A percentile compares a stretch with the other conserved stretches of the same genome.
Evolutionary conservation across 2,797 vertebrate species (phyloP).

Genomic region (Aeoliscus strigatus): DNA sequence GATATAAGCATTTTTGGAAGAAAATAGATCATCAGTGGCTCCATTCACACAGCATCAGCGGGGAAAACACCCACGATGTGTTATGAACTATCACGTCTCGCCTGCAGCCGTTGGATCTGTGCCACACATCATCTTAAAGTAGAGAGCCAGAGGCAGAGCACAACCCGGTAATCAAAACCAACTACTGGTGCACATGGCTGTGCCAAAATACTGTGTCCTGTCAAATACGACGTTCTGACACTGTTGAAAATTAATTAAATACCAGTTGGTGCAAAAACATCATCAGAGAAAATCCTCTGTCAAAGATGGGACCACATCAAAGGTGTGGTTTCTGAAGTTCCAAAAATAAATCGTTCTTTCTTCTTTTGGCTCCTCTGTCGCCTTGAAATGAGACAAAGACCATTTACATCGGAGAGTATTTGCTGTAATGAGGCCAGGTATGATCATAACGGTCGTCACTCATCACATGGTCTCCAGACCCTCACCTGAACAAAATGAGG

Average conservation of each 20-base stretch:
- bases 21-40: slow-evolving; percentile 28
- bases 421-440: too few species aligned
- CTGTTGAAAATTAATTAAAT: slow-evolving; percentile 68
- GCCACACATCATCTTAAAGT: slow-evolving; percentile 51
- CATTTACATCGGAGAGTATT: too few species aligned
- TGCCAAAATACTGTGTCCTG: slow-evolving; percentile 50
- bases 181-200: slow-evolving; percentile 27
- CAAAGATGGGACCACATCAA: slow-evolving; percentile 49
- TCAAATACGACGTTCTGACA: slow-evolving; percentile 60
- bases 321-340: slow-evolving; percentile 57
- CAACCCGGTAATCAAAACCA: slow-evolving; percentile 54
- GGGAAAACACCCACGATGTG: slow-evolving; percentile 49
- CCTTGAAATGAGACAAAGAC: slow-evolving; percentile 16
- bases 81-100: slow-evolving; percentile 46
- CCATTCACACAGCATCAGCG: slow-evolving; percentile 20
- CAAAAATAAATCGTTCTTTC: slow-evolving; percentile 43
- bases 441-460: too few species aligned
- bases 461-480: too few species aligned
- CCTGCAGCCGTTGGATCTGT: slow-evolving; percentile 38
- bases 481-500: too few species aligned
- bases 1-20: too few species aligned
- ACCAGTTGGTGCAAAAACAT: slow-evolving; percentile 53
- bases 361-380: slow-evolving; percentile 33
- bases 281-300: slow-evolving; percentile 60
- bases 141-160: slow-evolving; percentile 42